Evolutionary conservation across 2,888 invertebrate genomes (phyloP).

Genomic region (Chironomus riparius): DNA sequence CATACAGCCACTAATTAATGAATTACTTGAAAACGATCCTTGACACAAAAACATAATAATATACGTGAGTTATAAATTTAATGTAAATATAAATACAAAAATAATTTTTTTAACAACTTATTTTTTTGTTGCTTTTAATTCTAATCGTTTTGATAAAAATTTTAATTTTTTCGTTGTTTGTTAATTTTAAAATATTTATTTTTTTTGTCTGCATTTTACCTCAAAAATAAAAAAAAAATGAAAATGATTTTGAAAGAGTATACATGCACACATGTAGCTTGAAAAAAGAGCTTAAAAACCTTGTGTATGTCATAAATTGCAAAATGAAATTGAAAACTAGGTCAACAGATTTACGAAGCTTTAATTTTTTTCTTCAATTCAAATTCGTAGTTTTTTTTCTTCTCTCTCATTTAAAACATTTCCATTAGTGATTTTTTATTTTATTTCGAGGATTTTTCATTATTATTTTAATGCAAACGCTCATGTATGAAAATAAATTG

Average conservation of each 20-base stretch:
- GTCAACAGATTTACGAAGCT: slow-evolving; percentile 24
- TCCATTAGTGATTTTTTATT: too few species aligned
- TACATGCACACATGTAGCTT: neutral
- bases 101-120: neutral
- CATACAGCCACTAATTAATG: slow-evolving; percentile 19
- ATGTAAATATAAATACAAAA: neutral
- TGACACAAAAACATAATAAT: slow-evolving; percentile 28
- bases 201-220: too few species aligned
- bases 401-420: too few species aligned
- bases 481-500: too few species aligned
- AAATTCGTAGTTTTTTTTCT: too few species aligned
- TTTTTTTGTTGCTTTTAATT: neutral
- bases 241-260: neutral
- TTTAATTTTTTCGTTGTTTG: neutral
- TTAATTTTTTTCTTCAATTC: neutral
- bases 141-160: neutral
- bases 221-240: neutral
- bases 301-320: slow-evolving; percentile 25
- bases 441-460: too few species aligned
- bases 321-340: slow-evolving; percentile 26
- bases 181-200: neutral
- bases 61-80: slow-evolving; percentile 9
- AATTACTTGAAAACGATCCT: slow-evolving; percentile 26
- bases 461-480: too few species aligned
- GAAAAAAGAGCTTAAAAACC: neutral